These are phyloP conservation scores for Galago senegalensis DNA, from an alignment of 2,797 vertebrate genomes.

Conservation along the genomic window DNA sequence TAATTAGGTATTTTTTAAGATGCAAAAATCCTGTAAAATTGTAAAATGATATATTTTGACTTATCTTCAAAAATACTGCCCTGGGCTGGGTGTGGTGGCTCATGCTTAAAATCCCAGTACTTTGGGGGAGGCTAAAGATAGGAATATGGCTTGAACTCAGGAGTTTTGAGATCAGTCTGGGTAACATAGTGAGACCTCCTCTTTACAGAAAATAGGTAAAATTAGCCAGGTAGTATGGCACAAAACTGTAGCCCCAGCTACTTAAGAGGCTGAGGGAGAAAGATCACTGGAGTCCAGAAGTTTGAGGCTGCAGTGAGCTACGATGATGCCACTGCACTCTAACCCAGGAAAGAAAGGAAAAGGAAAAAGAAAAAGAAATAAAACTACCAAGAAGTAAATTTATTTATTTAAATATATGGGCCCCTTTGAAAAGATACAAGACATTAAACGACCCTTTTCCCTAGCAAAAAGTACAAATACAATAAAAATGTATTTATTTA, in stretches of 20 bases:
- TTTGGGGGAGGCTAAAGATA: not conserved
- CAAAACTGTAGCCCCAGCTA: not conserved
- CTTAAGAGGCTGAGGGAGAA: not conserved
- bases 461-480: not conserved
- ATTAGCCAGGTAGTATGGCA: not conserved
- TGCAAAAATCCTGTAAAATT: conserved; percentile 5
- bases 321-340: not conserved
- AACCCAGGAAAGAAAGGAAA: not conserved
- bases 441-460: not conserved
- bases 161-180: not conserved
- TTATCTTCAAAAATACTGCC: conserved; percentile 41
- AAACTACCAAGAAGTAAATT: not conserved
- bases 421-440: not conserved
- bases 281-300: not conserved
- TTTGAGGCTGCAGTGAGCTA: not conserved
- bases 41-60: not conserved
- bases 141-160: not conserved
- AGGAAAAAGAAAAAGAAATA: not conserved
- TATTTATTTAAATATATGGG: not conserved
- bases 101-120: not conserved
- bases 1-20: conserved; percentile 26
- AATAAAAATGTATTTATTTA: not conserved
- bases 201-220: not conserved
- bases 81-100: not conserved
- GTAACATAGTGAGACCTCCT: not conserved